phyloP scores from a whole-genome alignment of 92 coral and sea anemone genomes.

The Plumapathes pennacea region DNA sequence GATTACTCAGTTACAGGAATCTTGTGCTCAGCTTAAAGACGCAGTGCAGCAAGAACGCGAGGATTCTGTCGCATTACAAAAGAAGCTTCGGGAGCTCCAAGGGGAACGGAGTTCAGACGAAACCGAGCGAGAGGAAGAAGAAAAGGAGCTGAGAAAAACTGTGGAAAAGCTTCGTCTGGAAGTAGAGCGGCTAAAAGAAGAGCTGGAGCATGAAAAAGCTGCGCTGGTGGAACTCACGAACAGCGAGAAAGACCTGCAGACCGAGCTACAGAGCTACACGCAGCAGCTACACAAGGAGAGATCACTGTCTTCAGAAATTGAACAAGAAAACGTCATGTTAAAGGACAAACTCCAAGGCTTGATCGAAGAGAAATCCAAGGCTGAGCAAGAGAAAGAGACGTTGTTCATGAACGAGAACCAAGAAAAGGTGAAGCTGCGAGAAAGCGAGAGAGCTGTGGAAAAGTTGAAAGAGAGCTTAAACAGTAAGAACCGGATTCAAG shows the following conservation, averaged over 20 bases:
- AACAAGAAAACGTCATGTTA: slow-evolving; percentile 56
- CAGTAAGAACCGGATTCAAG: slow-evolving; percentile 13
- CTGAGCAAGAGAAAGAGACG: slow-evolving; percentile 57
- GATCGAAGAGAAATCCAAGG: slow-evolving; percentile 34
- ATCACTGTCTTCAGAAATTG: slow-evolving; percentile 43
- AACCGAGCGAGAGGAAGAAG: slow-evolving; percentile 17
- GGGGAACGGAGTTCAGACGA: slow-evolving; percentile 14
- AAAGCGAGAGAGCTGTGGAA: slow-evolving; percentile 35
- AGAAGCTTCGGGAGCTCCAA: slow-evolving; percentile 15
- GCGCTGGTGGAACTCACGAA: slow-evolving; percentile 5
- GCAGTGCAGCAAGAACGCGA: slow-evolving; percentile 24
- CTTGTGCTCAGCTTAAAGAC: slow-evolving; percentile 13
- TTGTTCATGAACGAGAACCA: slow-evolving; percentile 50
- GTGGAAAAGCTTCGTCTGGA: slow-evolving; percentile 33
- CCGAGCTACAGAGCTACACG: slow-evolving; percentile 5
- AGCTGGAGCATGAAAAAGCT: slow-evolving; percentile 9
- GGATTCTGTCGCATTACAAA: slow-evolving; percentile 11
- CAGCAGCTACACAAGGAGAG: slow-evolving; percentile 19
- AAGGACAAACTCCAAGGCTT: slow-evolving; percentile 54
- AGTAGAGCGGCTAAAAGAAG: slow-evolving; percentile 13
- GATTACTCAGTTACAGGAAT: slow-evolving; percentile 29
- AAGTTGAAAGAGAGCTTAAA: slow-evolving; percentile 25
- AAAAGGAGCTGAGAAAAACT: slow-evolving; percentile 20
- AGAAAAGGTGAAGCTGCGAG: slow-evolving; percentile 52
- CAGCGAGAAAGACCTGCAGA: slow-evolving; percentile 15